Evolutionary conservation across 1,140 invertebrate species (phyloP).

Genomic region (Diabrotica undecimpunctata): DNA sequence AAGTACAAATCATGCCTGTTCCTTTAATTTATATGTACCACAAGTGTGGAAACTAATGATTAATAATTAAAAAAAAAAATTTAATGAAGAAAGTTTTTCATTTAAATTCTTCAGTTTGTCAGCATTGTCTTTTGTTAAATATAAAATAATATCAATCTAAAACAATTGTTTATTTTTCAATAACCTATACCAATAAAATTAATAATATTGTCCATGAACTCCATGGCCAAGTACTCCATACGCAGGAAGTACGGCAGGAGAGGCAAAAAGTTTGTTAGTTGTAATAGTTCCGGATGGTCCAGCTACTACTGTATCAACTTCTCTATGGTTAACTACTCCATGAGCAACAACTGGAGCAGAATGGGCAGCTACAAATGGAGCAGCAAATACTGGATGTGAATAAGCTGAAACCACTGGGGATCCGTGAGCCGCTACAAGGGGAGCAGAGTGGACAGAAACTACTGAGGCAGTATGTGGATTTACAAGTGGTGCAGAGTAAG

Average conservation of each 20-base stretch:
- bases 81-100: too few species aligned
- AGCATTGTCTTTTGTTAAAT: too few species aligned
- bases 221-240: too few species aligned
- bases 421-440: too few species aligned
- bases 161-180: too few species aligned
- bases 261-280: slow-evolving; percentile 23
- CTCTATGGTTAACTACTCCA: slow-evolving; percentile 14
- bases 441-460: slow-evolving; percentile 13
- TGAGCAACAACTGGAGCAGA: slow-evolving; percentile 13
- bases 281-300: slow-evolving; percentile 33
- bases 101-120: too few species aligned
- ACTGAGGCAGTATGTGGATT: too few species aligned
- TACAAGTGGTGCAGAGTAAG: not conserved
- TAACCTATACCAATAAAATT: not conserved
- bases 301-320: slow-evolving; percentile 22
- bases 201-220: slow-evolving; percentile 7
- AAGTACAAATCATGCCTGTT: too few species aligned
- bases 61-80: too few species aligned
- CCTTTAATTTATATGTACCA: too few species aligned
- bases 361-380: slow-evolving; percentile 24
- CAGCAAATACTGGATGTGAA: not conserved
- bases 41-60: too few species aligned
- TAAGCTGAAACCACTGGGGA: slow-evolving; percentile 12
- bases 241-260: not conserved
- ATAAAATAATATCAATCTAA: too few species aligned